Conservation (phyloP, 2,797 vertebrate species). For the Sebastes goodei region DNA sequence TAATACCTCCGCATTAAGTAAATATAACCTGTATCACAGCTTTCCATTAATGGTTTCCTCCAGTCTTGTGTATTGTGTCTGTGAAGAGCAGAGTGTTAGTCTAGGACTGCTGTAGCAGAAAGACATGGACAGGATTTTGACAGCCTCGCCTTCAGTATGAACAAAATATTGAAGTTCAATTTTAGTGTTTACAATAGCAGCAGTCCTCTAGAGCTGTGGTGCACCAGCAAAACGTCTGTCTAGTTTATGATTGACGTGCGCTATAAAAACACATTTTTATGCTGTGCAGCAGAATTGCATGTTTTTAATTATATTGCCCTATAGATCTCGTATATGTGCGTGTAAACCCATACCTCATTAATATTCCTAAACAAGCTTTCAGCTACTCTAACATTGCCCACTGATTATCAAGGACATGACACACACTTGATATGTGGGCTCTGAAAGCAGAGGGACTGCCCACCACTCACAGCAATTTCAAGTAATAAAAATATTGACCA, state of each 20-base stretch:
- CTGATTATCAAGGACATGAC: conserved; percentile 44
- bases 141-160: background rate
- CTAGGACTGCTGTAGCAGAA: background rate
- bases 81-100: background rate
- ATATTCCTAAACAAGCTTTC: conserved; percentile 42
- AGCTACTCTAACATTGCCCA: background rate
- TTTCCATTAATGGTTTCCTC: background rate
- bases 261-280: conserved; percentile 8
- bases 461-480: conserved; percentile 43
- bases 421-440: conserved; percentile 33
- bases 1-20: background rate
- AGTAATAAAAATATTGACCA: conserved; percentile 53
- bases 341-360: conserved; percentile 19
- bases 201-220: background rate
- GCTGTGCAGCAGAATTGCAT: background rate
- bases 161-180: conserved; percentile 9
- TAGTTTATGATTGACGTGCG: background rate
- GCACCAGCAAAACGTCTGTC: background rate
- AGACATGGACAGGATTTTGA: conserved; percentile 4
- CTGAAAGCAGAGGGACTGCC: conserved; percentile 30
- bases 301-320: background rate
- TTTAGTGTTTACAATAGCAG: conserved; percentile 9
- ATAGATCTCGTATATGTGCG: background rate
- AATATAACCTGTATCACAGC: background rate
- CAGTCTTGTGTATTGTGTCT: background rate